Conservation (phyloP, 2,797 vertebrate genomes). For the Onychomys torridus region DNA sequence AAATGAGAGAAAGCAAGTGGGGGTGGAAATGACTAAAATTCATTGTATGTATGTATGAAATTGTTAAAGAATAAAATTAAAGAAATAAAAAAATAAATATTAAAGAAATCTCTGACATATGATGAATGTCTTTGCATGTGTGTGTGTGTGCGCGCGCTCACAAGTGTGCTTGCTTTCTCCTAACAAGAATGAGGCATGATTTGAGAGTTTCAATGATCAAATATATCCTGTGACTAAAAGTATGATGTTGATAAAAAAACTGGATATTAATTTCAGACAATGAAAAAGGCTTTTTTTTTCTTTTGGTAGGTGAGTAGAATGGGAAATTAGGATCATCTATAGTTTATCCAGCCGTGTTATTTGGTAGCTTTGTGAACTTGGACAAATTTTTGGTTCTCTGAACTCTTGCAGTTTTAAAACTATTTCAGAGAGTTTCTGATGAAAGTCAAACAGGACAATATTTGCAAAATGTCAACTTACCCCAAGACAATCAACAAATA, state of each 20-base stretch:
- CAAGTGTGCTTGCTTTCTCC: neutral
- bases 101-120: neutral
- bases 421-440: neutral
- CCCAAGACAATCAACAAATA: slow-evolving; percentile 16
- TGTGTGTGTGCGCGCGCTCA: neutral
- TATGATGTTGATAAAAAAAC: neutral
- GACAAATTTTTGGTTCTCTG: slow-evolving; percentile 3
- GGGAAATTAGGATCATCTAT: slow-evolving; percentile 5
- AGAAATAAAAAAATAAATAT: no score
- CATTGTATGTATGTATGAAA: neutral
- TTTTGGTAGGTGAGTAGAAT: neutral
- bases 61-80: neutral
- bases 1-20: neutral
- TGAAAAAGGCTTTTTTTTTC: neutral
- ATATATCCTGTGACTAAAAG: neutral
- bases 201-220: slow-evolving; percentile 41
- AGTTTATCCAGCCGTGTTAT: neutral
- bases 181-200: neutral
- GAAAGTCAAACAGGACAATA: slow-evolving; percentile 44
- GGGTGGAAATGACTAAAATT: neutral
- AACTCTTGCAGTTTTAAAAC: slow-evolving; percentile 30
- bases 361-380: neutral
- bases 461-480: slow-evolving; percentile 42
- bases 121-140: neutral
- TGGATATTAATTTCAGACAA: neutral